These are phyloP conservation scores for Caradrina clavipalpis DNA, from an alignment of 2,888 invertebrate genomes.

Conservation along the genomic window DNA sequence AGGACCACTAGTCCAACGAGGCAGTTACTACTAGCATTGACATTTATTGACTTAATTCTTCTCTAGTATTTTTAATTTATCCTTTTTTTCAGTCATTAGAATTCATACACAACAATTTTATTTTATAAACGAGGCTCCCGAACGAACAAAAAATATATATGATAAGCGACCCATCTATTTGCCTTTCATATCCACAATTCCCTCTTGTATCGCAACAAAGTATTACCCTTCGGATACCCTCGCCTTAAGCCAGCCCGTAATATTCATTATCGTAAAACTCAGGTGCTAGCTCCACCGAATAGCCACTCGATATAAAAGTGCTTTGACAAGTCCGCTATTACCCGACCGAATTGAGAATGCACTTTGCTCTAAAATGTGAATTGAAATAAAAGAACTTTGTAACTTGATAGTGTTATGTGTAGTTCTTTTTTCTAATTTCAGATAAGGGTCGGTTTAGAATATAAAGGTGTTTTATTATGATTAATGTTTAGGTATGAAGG, in stretches of 20 bases:
- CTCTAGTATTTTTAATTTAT: too few relatives aligned
- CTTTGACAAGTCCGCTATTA: conserved; percentile 51
- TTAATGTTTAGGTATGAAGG: conserved; percentile 23
- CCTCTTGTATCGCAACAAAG: conserved; percentile 33
- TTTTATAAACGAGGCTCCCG: too few relatives aligned
- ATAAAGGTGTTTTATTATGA: conserved; percentile 45
- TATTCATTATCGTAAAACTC: conserved; percentile 71
- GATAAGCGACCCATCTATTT: background rate
- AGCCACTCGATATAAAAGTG: conserved; percentile 62
- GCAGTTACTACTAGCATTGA: too few relatives aligned
- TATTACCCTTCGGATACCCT: conserved; percentile 24
- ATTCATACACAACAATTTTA: too few relatives aligned
- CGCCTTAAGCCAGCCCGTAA: conserved; percentile 52
- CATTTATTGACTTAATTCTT: too few relatives aligned
- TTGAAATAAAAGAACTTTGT: conserved; percentile 32
- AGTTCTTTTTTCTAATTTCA: conserved; percentile 20
- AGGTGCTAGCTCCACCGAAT: conserved; percentile 61
- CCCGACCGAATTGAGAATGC: conserved; percentile 42
- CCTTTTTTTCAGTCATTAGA: too few relatives aligned
- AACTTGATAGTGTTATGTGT: conserved; percentile 31
- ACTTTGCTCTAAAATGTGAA: conserved; percentile 29
- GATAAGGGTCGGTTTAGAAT: conserved; percentile 12
- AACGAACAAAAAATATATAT: background rate
- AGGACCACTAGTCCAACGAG: too few relatives aligned
- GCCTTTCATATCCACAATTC: conserved; percentile 11